phyloP scores from a whole-genome alignment of 2,888 invertebrate species.

The Cistogaster globosa region DNA sequence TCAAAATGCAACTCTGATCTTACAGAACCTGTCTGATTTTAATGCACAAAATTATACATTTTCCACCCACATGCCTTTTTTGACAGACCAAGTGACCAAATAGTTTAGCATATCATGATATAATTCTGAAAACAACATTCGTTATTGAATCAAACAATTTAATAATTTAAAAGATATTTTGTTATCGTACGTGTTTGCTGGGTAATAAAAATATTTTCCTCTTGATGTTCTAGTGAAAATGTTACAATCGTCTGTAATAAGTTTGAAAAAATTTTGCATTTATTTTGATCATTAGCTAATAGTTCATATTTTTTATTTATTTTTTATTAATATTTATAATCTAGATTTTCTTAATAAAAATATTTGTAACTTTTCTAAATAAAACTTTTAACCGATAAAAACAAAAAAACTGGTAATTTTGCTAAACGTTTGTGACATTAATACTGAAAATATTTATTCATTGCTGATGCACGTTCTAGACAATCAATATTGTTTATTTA shows the following conservation, averaged over 20 bases:
- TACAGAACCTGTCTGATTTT: too few species aligned
- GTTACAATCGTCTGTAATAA: background rate
- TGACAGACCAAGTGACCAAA: too few species aligned
- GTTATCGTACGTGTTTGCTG: too few species aligned
- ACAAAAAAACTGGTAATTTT: background rate
- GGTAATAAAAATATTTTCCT: too few species aligned
- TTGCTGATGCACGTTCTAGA: background rate
- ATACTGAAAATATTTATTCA: background rate
- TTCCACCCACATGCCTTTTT: too few species aligned
- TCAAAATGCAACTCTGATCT: too few species aligned
- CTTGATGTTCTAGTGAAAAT: too few species aligned
- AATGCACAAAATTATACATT: too few species aligned
- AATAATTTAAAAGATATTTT: too few species aligned
- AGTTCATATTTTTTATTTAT: background rate
- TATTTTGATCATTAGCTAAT: background rate
- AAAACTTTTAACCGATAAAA: constrained; percentile 1
- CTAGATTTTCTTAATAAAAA: constrained; percentile 17
- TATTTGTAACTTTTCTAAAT: constrained; percentile 28
- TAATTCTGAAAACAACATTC: too few species aligned
- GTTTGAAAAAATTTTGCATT: background rate
- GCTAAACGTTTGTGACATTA: constrained; percentile 34
- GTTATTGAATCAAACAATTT: too few species aligned
- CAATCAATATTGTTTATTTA: background rate
- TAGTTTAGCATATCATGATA: too few species aligned
- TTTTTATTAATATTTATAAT: constrained; percentile 49